A percentile compares a stretch with the other conserved stretches of the same genome.
These are phyloP conservation scores for Dorcus parallelipipedus DNA, from an alignment of 2,888 invertebrate species.

Conservation along the genomic window DNA sequence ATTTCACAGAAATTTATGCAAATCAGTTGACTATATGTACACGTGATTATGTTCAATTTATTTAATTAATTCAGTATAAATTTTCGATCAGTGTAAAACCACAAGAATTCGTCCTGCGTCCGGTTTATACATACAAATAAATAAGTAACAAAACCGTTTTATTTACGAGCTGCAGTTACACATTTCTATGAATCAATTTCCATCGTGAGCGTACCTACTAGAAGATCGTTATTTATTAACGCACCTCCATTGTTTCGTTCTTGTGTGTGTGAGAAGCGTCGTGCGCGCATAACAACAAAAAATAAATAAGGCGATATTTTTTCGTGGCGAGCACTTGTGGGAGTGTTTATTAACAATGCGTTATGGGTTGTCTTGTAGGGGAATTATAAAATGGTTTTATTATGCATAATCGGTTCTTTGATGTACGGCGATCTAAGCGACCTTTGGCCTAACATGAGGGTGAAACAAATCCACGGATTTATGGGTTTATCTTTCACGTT, in stretches of 20 bases:
- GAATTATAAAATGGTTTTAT: conserved; percentile 18
- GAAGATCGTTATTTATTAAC: too few species aligned
- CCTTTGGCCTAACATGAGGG: conserved; percentile 16
- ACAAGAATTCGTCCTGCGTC: too few species aligned
- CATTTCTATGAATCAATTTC: too few species aligned
- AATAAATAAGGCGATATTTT: background rate
- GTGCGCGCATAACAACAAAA: background rate
- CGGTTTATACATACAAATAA: too few species aligned
- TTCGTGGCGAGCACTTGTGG: conserved; percentile 9
- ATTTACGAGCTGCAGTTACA: too few species aligned
- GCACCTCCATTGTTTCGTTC: background rate
- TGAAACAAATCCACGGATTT: conserved; percentile 9
- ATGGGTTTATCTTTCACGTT: background rate
- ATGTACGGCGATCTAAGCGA: conserved; percentile 16
- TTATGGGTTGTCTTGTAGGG: conserved; percentile 14
- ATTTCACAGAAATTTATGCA: too few species aligned
- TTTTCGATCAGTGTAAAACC: too few species aligned
- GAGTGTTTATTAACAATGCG: conserved; percentile 19
- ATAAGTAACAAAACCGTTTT: too few species aligned
- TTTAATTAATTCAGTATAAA: too few species aligned
- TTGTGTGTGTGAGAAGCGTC: background rate
- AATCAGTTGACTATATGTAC: too few species aligned
- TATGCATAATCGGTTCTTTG: conserved; percentile 20
- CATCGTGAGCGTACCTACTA: too few species aligned
- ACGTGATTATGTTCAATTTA: too few species aligned